Percentiles rank a stretch among this genome's conserved stretches.
phyloP scores from a whole-genome alignment of 2,888 invertebrate species.

The Strigamia maritima region DNA sequence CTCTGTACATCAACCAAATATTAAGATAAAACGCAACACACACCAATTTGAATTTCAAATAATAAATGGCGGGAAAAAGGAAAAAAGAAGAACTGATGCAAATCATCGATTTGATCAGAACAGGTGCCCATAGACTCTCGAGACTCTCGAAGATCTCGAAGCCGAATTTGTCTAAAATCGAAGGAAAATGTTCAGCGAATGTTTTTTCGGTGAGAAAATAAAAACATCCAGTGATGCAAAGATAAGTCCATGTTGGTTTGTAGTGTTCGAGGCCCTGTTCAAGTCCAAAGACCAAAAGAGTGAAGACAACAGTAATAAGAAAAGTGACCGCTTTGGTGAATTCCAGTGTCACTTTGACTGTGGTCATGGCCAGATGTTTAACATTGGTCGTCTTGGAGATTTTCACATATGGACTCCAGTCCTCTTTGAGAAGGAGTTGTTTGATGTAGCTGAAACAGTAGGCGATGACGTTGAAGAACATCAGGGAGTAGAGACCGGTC shows the following conservation, averaged over 20 bases:
- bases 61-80: slow-evolving; percentile 56
- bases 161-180: slow-evolving; percentile 60
- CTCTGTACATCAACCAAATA: slow-evolving; percentile 61
- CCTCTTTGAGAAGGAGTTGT: slow-evolving; percentile 69
- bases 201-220: slow-evolving; percentile 67
- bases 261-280: slow-evolving; percentile 73
- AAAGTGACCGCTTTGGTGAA: slow-evolving; percentile 80
- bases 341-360: slow-evolving; percentile 74
- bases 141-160: slow-evolving; percentile 67
- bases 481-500: slow-evolving; percentile 70
- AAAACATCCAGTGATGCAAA: slow-evolving; percentile 64
- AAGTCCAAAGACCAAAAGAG: slow-evolving; percentile 69
- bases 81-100: slow-evolving; percentile 60
- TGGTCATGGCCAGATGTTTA: slow-evolving; percentile 75
- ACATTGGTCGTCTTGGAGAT: slow-evolving; percentile 69
- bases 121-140: slow-evolving; percentile 67
- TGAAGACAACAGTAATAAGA: slow-evolving; percentile 71
- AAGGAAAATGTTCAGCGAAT: slow-evolving; percentile 65
- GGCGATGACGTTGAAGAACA: slow-evolving; percentile 77
- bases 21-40: slow-evolving; percentile 63
- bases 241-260: slow-evolving; percentile 66
- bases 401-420: slow-evolving; percentile 73
- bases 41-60: slow-evolving; percentile 61
- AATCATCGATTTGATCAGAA: slow-evolving; percentile 61
- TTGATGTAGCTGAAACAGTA: slow-evolving; percentile 73